Evolutionary conservation across 2,113 vertebrate species (phyloP), one percentile per base, ranked within the genome.

Genomic region (Gallinago paraguaiae): DNA sequence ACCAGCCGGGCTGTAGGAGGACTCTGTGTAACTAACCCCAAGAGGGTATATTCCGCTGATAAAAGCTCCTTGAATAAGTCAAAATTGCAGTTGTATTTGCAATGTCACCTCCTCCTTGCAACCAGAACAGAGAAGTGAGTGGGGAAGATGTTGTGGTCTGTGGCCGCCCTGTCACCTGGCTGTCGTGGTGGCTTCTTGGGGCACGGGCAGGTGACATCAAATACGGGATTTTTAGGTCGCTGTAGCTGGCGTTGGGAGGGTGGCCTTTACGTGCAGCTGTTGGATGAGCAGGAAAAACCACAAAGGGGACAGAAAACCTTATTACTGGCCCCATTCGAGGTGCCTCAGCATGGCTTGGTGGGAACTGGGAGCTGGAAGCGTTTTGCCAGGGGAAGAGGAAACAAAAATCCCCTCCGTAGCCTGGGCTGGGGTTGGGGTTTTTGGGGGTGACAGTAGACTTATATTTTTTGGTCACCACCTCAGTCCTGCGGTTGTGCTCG

Each of bases 131-230:
- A 48, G 7, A 45, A n/a, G 11, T 5, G 43, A 79, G 4, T 8
- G 19, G 65, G 51, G 25, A 13, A 33, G 1, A 8, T n/a, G 37
- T 33, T 0, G 0, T 23, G 28, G 11, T 43, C 80, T 25, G 48
- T 35, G 64, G 6, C 28, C 64, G 35, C 33, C 25, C 8, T 18
- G 56, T 9, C 20, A 17, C 35, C 33, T 15, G 70, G 59, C 39
- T 5, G 2, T 6, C 10, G 30, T 8, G 5, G 1, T 13, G 65
- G 51, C 16, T 28, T 14, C 1, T 6, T 0, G 0, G 24, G 46
- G 7, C 10, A 13, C 3, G 33, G 41, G 30, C 48, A 23, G 61
- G 17, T 39, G 35, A 35, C 20, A 59, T 13, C 20, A 9, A n/a
- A 10, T 20, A 3, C 0, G 24, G 35, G n/a, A 6, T 33, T 50